phyloP scores from a whole-genome alignment of 2,888 invertebrate species.

The Cremastinae sp. region DNA sequence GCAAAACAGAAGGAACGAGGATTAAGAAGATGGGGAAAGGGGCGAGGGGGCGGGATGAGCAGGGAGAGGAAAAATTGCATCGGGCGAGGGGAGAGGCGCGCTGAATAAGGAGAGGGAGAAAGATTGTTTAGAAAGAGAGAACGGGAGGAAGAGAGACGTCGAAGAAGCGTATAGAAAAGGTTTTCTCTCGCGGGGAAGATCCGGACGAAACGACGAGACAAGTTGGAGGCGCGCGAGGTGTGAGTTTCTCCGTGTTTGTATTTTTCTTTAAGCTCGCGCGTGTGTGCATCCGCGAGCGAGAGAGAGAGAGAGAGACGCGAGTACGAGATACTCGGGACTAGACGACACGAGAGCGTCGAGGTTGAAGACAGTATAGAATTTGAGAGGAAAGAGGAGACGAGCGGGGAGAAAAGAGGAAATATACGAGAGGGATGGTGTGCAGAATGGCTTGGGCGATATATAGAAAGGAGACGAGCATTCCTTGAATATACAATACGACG shows the following conservation, averaged over 20 bases:
- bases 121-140: slow-evolving; percentile 23
- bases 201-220: slow-evolving; percentile 46
- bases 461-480: slow-evolving; percentile 60
- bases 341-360: slow-evolving; percentile 60
- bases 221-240: slow-evolving; percentile 54
- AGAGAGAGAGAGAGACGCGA: too few species aligned
- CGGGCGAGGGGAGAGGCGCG: neutral
- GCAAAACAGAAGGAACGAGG: slow-evolving; percentile 10
- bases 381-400: slow-evolving; percentile 77
- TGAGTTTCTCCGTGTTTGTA: slow-evolving; percentile 13
- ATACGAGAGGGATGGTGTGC: slow-evolving; percentile 65
- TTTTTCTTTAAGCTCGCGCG: neutral
- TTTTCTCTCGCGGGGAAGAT: slow-evolving; percentile 28
- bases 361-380: slow-evolving; percentile 42
- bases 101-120: neutral
- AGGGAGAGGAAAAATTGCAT: neutral
- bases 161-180: slow-evolving; percentile 54
- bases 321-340: slow-evolving; percentile 33
- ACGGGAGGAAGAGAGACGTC: slow-evolving; percentile 32
- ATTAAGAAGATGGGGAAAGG: too few species aligned
- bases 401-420: slow-evolving; percentile 73
- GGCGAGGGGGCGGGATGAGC: slow-evolving; percentile 75
- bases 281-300: neutral
- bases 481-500: slow-evolving; percentile 60
- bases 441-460: slow-evolving; percentile 67